phyloP scores from a whole-genome alignment of 2,888 invertebrate genomes.

The Clivina fossor region DNA sequence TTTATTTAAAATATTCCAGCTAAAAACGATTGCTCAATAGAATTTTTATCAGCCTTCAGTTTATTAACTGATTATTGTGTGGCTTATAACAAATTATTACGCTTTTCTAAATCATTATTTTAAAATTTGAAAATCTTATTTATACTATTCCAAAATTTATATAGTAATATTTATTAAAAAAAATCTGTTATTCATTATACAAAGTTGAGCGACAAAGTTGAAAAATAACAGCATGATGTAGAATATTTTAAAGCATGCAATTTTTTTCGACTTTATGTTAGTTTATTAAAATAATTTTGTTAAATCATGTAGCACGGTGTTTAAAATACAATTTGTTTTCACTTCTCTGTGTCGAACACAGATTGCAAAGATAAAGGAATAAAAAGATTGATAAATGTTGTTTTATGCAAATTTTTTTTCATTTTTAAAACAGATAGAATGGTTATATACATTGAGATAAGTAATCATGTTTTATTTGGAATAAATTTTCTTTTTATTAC shows the following conservation, averaged over 20 bases:
- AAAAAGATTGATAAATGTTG: constrained; percentile 29
- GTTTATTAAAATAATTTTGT: not conserved
- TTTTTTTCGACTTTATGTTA: not conserved
- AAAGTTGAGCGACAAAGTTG: no score
- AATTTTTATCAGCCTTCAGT: no score
- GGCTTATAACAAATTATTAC: no score
- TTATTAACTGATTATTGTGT: no score
- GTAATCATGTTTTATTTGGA: constrained; percentile 29
- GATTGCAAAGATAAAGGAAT: constrained; percentile 15
- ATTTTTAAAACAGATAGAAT: constrained; percentile 25
- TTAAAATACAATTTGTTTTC: constrained; percentile 27
- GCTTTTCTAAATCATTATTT: no score
- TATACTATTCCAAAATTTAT: no score
- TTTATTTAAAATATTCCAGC: no score
- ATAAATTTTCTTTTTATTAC: constrained; percentile 21
- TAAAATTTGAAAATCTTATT: no score
- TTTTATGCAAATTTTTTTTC: constrained; percentile 28
- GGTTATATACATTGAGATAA: constrained; percentile 25
- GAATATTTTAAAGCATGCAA: not conserved
- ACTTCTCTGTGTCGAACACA: constrained; percentile 1
- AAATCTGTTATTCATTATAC: no score
- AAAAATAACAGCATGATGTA: no score
- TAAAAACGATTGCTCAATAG: no score
- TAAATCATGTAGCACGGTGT: constrained; percentile 19
- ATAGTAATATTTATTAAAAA: no score